Evolutionary conservation across 1,140 invertebrate genomes (phyloP), one percentile per base, ranked within the genome.

Genomic region (Aphelenchoides besseyi): DNA sequence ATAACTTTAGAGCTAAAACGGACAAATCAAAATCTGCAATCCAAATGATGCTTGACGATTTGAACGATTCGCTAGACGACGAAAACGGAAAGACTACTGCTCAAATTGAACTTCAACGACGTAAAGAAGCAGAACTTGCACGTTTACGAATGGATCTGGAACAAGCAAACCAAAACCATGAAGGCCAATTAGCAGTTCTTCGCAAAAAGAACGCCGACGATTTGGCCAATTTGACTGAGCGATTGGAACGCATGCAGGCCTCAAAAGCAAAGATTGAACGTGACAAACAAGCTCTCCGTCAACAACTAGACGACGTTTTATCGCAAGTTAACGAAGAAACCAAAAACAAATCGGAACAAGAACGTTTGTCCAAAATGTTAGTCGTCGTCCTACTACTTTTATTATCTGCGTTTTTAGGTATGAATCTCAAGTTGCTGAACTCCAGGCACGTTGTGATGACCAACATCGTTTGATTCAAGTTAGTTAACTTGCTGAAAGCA

Each of bases 71-170:
- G 1, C 69, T 80, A 36, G 78, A 80, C 26, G 79, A 81, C 36
- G 76, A 77, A 66, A 57, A 53, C 41, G 79, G 79, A 30, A 81
- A 80, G 53, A 79, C 74, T 28, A 54, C 75, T 53, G 78, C 76
- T n/a, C 78, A 80, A 67, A 63, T 71, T 12, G 78, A 79, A 57
- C 52, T 80, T 23, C 71, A 61, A 70, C 81, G 82, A 41, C 78
- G 79, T 52, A 77, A 78, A 33, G 78, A 80, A 18, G 23, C 75
- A 26, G 78, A 80, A 66, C 41, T 80, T 37, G 75, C 73, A 36
- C 63, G 72, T 54, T 36, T 82, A 28, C 70, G 80, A 33, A 75
- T 82, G 66, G 80, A 82, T 36, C 62, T 82, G 36, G 81, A 82
- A 62, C 75, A 83, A 68, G 36, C 75, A 32, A 82, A 83, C 41